A percentile compares a stretch with the other conserved stretches of the same genome.
These are phyloP conservation scores for Etia nguti DNA, from an alignment of 2,113 vertebrate genomes.

Conservation along the genomic window DNA sequence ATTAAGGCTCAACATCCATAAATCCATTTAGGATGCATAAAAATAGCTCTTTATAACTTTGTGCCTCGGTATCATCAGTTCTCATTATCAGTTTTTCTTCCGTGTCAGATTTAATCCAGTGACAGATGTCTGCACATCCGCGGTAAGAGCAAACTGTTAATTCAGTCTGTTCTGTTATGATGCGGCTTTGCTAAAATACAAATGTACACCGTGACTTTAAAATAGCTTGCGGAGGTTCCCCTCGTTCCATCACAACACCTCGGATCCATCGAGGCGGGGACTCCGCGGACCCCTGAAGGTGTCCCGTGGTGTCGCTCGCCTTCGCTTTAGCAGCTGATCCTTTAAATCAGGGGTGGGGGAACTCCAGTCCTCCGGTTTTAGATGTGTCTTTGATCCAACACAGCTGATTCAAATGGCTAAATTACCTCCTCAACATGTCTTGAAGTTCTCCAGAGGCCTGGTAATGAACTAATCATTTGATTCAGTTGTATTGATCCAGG, in stretches of 20 bases:
- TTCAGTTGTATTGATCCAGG: neutral
- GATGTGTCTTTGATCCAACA: neutral
- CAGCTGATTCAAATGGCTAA: neutral
- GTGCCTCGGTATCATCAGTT: neutral
- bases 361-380: neutral
- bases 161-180: neutral
- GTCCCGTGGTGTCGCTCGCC: neutral
- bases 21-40: neutral
- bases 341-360: neutral
- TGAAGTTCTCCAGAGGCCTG: neutral
- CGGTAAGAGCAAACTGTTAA: neutral
- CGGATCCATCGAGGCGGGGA: neutral
- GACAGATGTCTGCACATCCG: neutral
- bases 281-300: fast-evolving
- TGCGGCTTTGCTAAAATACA: neutral
- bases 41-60: neutral
- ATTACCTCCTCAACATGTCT: fast-evolving
- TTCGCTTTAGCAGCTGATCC: neutral
- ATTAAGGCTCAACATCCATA: neutral
- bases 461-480: neutral
- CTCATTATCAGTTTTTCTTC: neutral
- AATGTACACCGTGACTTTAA: neutral
- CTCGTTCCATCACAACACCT: fast-evolving
- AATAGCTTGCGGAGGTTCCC: neutral
- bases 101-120: neutral